Base-by-base conservation (phyloP, 2,113 vertebrate genomes). In the Spizaetus ornatus region DNA sequence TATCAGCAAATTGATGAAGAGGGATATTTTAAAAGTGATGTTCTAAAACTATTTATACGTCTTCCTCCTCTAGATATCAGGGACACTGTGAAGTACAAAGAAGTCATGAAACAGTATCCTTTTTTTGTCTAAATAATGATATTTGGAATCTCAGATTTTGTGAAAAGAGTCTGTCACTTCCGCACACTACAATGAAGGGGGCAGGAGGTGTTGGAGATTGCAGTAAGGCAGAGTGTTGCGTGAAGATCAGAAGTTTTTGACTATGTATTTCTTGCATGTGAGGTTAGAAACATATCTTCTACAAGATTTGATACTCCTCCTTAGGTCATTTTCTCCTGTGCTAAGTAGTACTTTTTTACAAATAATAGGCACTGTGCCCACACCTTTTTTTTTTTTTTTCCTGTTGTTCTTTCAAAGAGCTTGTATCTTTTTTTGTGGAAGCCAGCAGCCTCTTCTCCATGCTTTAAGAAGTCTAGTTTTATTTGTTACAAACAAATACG, bases 71-170 rank as follows among this genome's bases (percentile, higher is more conserved):
- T 95, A 99, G 99, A 99, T 98, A 99, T 99, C 91, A 98, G 99
- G 58, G 99, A 99, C 98, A 99, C 99, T 0, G 99, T 99, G 76
- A 99, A 99, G 92, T 99, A 99, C 96, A 99, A 99, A 97, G 99
- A 99, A 97, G 99, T 99, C 8, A 99, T 99, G 99, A 99, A 99
- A 73, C 99, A 99, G 98, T 99, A 99, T 99, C 99, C 98, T 99
- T 98, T 97, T 81, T 61, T 16, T 7, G 15, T 38, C 12, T 66
- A 29, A 83, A 42, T 71, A 67, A 36, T 25, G 9, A 18, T 52
- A 19, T 10, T 45, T 82, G 36, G 36, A 88, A 27, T 83, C 1
- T 38, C 16, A 27, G 56, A 5, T 17, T 62, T 45, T 67, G 53
- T 88, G 36, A 47, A n/a, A 59, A 43, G 14, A 29, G 21, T 16